Conservation (phyloP, 1,140 invertebrate genomes). For the Brachionus plicatilis region DNA sequence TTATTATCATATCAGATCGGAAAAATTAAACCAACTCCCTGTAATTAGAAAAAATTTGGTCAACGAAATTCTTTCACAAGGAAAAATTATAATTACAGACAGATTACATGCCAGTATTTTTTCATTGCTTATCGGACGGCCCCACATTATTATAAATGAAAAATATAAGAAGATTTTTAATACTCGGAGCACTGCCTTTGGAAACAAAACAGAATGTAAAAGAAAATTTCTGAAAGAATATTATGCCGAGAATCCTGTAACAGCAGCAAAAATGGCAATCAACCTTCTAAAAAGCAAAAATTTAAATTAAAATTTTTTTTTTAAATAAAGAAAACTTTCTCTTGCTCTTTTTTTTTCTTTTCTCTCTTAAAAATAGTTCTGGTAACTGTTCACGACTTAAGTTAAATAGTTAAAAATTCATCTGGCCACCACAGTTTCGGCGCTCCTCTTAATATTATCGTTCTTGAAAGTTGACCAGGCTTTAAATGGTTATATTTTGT, state of each 20-base stretch:
- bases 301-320: too few relatives aligned
- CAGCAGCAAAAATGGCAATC: neutral
- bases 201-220: neutral
- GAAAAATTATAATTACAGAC: neutral
- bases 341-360: too few relatives aligned
- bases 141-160: neutral
- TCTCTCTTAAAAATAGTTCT: neutral
- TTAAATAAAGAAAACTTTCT: too few relatives aligned
- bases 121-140: neutral
- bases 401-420: too few relatives aligned
- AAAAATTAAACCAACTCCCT: neutral
- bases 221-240: neutral
- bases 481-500: too few relatives aligned
- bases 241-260: neutral
- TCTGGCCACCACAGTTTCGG: too few relatives aligned
- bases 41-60: neutral
- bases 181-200: neutral
- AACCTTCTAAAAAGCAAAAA: neutral
- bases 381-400: too few relatives aligned
- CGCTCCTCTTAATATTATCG: too few relatives aligned
- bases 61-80: neutral
- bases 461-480: too few relatives aligned
- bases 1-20: neutral
- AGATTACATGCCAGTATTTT: conserved; percentile 6
- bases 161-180: neutral